phyloP scores from a whole-genome alignment of 2,888 invertebrate species.

The Dolichomitus sp. region DNA sequence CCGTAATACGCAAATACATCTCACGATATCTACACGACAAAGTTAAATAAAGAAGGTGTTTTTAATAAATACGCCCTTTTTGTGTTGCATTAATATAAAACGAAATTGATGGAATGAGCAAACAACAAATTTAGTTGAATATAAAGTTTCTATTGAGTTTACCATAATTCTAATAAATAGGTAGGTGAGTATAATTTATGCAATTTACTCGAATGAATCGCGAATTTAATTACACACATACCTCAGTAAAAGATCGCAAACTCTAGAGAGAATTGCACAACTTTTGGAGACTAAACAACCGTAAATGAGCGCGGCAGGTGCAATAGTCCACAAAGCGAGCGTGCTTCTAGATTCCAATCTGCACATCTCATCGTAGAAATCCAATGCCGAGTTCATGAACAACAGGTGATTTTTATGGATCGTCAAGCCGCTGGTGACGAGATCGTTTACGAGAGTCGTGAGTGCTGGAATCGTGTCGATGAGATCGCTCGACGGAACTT shows the following conservation, averaged over 20 bases:
- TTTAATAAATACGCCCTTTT: no score
- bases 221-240: constrained; percentile 41
- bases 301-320: constrained; percentile 81
- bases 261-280: constrained; percentile 77
- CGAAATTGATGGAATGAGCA: no score
- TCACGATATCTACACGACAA: constrained; percentile 72
- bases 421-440: constrained; percentile 78
- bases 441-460: constrained; percentile 69
- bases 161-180: not conserved
- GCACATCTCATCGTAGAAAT: constrained; percentile 79
- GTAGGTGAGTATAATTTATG: constrained; percentile 1
- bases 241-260: constrained; percentile 79
- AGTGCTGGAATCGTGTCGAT: constrained; percentile 73
- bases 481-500: constrained; percentile 72
- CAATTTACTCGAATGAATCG: not conserved
- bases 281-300: constrained; percentile 77
- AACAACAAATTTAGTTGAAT: not conserved
- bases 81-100: no score
- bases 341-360: constrained; percentile 71
- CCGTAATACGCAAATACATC: constrained; percentile 64
- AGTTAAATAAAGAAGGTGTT: not conserved
- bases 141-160: not conserved
- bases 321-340: constrained; percentile 76
- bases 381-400: constrained; percentile 77
- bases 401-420: constrained; percentile 73